Conservation (phyloP, 2,888 invertebrate species). For the Drosophila aldrichi region DNA sequence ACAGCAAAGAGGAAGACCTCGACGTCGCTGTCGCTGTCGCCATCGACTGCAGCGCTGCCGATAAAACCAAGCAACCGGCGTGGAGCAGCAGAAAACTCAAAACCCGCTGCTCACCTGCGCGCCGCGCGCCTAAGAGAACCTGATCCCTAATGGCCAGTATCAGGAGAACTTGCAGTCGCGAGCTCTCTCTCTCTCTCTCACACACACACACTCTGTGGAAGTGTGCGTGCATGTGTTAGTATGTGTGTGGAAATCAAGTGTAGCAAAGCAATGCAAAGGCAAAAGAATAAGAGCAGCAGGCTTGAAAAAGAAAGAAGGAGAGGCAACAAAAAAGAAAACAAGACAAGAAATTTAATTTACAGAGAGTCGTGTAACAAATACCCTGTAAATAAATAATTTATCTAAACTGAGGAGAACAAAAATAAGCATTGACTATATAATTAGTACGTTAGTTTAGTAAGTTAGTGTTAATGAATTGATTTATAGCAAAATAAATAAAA, state of each 20-base stretch:
- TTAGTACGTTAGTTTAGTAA: neutral
- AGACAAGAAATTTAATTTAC: constrained; percentile 35
- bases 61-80: constrained; percentile 74
- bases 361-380: constrained; percentile 5
- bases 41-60: constrained; percentile 44
- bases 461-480: neutral
- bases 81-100: constrained; percentile 45
- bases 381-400: neutral
- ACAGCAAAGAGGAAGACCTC: constrained; percentile 35
- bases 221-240: constrained; percentile 23
- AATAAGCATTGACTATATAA: neutral
- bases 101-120: constrained; percentile 67
- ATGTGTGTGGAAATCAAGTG: constrained; percentile 75
- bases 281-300: constrained; percentile 66
- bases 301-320: constrained; percentile 45
- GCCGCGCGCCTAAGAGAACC: constrained; percentile 59
- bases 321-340: constrained; percentile 70
- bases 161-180: constrained; percentile 54
- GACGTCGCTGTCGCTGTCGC: constrained; percentile 23
- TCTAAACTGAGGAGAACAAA: no score
- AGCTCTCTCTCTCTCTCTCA: neutral
- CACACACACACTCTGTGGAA: neutral
- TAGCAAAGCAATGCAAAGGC: constrained; percentile 74
- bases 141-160: constrained; percentile 77
- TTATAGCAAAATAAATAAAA: neutral